Evolutionary conservation across 1,140 invertebrate genomes (phyloP), one percentile per base, ranked within the genome.

Genomic region (Lepidurus apus): DNA sequence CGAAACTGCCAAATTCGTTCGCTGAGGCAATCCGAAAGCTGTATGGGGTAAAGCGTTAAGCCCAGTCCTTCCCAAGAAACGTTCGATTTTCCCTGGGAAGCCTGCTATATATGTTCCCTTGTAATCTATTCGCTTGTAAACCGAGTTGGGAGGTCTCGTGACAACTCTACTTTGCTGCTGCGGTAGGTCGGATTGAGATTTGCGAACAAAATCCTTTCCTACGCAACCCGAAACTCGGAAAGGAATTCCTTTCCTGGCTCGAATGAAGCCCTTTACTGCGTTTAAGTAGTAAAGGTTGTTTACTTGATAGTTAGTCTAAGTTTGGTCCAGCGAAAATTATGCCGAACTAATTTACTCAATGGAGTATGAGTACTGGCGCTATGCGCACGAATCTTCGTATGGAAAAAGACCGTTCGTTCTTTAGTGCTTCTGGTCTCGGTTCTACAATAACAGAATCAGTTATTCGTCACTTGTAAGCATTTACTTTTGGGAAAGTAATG

Each of bases 71-170:
- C 3, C 34, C 34, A 34, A 34, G 34, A 34, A 34, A 34, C 34
- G 34, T 34, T 34, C 34, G 34, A 34, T 34, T 34, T 34, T 34
- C 34, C 2, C 34, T 34, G 3, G 34, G 34, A 34, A 34, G 34
- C 34, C 34, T 34, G 34, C 34, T 34, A 4, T 34, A 34, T 3
- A 3, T 34, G 34, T 2, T 34, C 34, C 3, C 34, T 2, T 34
- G 34, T 34, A 34, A 34, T 34, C 34, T 34, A 4, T 34, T 34
- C 34, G 34, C 21, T 65, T 65, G 53, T 21, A 13, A n/a, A 7
- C 17, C 53, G 13, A 65, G 53, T 65, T 65, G 53, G 53, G 53
- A 65, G 53, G 53, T 65, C 53, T 17, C 53, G 53, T 65, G 21
- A 13, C 53, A n/a, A 17, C 34, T 34, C 34, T 65, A 65, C 21